Conservation (phyloP, 2,797 vertebrate genomes). For the Australoheros facetus region DNA sequence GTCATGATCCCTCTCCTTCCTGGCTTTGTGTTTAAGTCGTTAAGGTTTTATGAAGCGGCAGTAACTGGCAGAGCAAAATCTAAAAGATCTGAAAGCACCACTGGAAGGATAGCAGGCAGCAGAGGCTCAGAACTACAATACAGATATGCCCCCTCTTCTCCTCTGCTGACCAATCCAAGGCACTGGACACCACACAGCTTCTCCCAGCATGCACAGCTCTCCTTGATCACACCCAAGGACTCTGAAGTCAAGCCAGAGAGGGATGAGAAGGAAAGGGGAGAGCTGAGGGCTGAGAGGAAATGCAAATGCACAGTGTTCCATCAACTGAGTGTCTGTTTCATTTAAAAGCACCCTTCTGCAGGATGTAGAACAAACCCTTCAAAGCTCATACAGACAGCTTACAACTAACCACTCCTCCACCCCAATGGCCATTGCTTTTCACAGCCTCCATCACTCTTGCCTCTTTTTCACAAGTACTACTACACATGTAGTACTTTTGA, state of each 20-base stretch:
- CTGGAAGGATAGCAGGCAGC: constrained; percentile 69
- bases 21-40: constrained; percentile 74
- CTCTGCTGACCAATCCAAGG: constrained; percentile 59
- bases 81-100: constrained; percentile 68
- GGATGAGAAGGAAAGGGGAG: constrained; percentile 36
- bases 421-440: not conserved
- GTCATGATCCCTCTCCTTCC: constrained; percentile 70
- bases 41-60: constrained; percentile 82
- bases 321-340: constrained; percentile 68
- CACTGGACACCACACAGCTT: constrained; percentile 43
- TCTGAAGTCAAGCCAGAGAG: constrained; percentile 42
- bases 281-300: constrained; percentile 56
- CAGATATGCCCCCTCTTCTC: constrained; percentile 54
- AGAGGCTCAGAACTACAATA: constrained; percentile 56
- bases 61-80: constrained; percentile 77
- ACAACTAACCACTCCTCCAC: constrained; percentile 24
- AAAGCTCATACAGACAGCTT: constrained; percentile 18
- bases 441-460: not conserved
- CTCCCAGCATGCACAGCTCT: constrained; percentile 73
- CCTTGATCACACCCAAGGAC: constrained; percentile 50
- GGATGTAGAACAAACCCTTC: constrained; percentile 58
- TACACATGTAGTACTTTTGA: not conserved
- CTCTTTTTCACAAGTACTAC: not conserved
- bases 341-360: constrained; percentile 49
- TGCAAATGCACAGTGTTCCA: constrained; percentile 68